Base-by-base conservation (phyloP, 2,797 vertebrate genomes). In the Danio tinwini region DNA sequence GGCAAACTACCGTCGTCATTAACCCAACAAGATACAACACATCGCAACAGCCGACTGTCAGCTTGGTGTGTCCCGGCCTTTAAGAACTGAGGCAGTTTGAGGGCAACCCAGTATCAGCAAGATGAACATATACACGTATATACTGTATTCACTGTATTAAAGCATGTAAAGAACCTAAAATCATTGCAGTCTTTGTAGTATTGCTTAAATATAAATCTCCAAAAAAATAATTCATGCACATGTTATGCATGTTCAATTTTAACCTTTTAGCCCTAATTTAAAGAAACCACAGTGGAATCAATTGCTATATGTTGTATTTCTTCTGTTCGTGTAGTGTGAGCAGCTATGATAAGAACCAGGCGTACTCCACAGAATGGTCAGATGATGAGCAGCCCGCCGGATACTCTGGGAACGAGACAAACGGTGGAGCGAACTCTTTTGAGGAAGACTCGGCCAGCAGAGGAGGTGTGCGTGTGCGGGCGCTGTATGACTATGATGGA, bases 401-500 rank as follows among this genome's bases (percentile, higher is more conserved):
- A 1, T 92, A 92, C 88, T 96, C 96, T 1, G 91, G 95, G 83
- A 96, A 86, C 0, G 97, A 98, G 87, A 93, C 95, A 83, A 98
- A 98, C 0, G 96, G 94, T 0, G 93, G 94, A 6, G 88, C 90
- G 86, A 98, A 98, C 90, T 96, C 96, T 21, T 98, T 97, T 0
- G 98, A 99, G 13, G 97, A 99, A 0, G 97, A 98, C 59, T 85
- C 93, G 13, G 88, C 85, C 86, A 85, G 85, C 6, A 90, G 76
- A 92, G 83, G 91, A 81, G 94, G 94, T 0, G 94, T 96, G 74
- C 93, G 97, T 0, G 96, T 99, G 74, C 94, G 98, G 1, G 98
- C 98, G 0, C 95, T 99, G 19, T 99, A 99, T 0, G 97, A 99
- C 91, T 99, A 99, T 0, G 97, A 99, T 0, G 97, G 98, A 84